These are phyloP conservation scores for Eubasilissa splendida DNA, from an alignment of 2,888 invertebrate genomes.

Conservation along the genomic window DNA sequence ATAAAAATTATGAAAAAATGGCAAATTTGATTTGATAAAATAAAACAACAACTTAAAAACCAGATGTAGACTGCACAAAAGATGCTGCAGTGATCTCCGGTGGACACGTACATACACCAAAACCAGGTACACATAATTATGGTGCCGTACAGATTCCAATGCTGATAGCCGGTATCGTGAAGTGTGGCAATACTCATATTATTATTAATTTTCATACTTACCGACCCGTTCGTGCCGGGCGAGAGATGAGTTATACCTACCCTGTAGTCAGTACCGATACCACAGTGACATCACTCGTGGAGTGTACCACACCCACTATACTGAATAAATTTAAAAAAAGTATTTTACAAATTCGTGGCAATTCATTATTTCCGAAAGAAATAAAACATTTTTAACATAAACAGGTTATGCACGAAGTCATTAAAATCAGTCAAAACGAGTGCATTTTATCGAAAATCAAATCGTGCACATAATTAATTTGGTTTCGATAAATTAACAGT, in stretches of 20 bases:
- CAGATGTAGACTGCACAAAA: not conserved
- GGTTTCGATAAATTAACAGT: no score
- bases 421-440: no score
- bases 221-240: not conserved
- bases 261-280: not conserved
- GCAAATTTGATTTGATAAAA: no score
- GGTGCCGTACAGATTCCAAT: not conserved
- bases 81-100: conserved; percentile 4
- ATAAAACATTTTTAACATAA: no score
- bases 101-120: not conserved
- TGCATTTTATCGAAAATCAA: no score
- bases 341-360: no score
- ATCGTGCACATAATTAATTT: no score
- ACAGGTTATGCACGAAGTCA: no score
- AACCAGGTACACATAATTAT: not conserved
- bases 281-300: not conserved
- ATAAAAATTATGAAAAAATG: no score
- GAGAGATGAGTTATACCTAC: conserved; percentile 10
- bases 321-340: no score
- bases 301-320: not conserved
- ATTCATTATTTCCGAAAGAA: no score
- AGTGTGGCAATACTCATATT: conserved; percentile 12
- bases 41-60: no score
- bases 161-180: conserved; percentile 1
- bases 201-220: conserved; percentile 8